Percentiles rank a stretch among this genome's conserved stretches.
Evolutionary conservation across 2,113 vertebrate genomes (phyloP).

Genomic region (Scomber japonicus): DNA sequence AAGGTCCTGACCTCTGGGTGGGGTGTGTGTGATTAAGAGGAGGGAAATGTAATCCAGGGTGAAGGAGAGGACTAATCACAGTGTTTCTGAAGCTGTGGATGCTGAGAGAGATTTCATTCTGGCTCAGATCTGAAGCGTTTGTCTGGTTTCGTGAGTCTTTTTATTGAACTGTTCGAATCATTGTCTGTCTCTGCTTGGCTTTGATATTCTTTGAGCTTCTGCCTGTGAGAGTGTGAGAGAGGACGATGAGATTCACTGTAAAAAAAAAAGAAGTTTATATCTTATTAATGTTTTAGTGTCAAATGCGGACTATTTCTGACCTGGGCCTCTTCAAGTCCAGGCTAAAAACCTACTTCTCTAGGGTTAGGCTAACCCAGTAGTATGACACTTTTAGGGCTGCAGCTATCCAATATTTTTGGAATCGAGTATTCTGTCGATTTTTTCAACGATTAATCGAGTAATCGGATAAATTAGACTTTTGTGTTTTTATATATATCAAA

Average conservation of each 20-base stretch:
- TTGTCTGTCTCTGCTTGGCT: too few relatives aligned
- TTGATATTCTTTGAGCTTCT: background rate
- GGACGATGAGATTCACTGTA: background rate
- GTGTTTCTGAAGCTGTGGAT: background rate
- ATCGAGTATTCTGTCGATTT: too few relatives aligned
- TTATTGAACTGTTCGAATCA: background rate
- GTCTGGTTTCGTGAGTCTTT: background rate
- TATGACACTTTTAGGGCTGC: too few relatives aligned
- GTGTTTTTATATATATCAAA: too few relatives aligned
- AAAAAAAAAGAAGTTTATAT: background rate
- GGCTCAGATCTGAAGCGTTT: background rate
- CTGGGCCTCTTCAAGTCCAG: too few relatives aligned
- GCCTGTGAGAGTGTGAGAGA: background rate
- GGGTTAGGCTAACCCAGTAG: too few relatives aligned
- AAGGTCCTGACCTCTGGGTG: conserved; percentile 41
- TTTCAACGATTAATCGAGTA: too few relatives aligned
- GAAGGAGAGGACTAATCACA: conserved; percentile 1
- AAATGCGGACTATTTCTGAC: too few relatives aligned
- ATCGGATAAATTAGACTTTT: too few relatives aligned
- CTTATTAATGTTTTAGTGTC: background rate
- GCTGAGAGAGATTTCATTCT: too few relatives aligned
- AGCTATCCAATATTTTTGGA: too few relatives aligned
- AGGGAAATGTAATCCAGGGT: conserved; percentile 25
- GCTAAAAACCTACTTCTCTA: too few relatives aligned
- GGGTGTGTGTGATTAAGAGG: conserved; percentile 35